phyloP scores from a whole-genome alignment of 2,113 vertebrate species.

The Rhegmatorhina hoffmannsi region DNA sequence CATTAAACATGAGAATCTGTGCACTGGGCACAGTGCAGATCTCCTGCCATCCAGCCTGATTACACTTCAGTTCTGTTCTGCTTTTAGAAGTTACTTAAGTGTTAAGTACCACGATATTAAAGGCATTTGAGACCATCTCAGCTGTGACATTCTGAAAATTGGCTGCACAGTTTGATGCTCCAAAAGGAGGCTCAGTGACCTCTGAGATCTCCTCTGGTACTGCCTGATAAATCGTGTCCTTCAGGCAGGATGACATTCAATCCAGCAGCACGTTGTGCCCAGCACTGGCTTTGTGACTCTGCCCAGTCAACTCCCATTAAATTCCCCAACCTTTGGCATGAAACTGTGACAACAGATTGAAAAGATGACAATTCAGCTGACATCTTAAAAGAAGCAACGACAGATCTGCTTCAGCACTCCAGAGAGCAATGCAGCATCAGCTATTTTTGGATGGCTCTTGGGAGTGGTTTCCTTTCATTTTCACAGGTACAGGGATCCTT shows the following conservation, averaged over 20 bases:
- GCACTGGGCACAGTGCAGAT: not conserved
- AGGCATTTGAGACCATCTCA: not conserved
- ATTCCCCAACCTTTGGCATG: not conserved
- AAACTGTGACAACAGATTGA: not conserved
- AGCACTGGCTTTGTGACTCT: not conserved
- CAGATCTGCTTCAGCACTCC: not conserved
- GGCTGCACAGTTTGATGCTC: not conserved
- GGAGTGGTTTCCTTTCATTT: not conserved
- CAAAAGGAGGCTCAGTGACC: not conserved
- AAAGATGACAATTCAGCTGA: not conserved
- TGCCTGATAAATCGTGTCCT: not conserved
- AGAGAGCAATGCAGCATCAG: not conserved
- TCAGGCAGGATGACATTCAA: not conserved
- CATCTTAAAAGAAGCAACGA: not conserved
- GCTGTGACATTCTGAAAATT: not conserved
- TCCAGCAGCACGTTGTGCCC: not conserved
- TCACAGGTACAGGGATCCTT: not conserved
- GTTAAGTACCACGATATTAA: not conserved
- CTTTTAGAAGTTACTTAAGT: not conserved
- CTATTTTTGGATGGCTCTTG: not conserved
- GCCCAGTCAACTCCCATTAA: constrained; percentile 18
- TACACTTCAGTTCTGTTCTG: too few relatives aligned
- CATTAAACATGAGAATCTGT: not conserved
- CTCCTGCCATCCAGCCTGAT: not conserved
- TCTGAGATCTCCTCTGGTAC: not conserved